A percentile compares a stretch with the other conserved stretches of the same genome.
Conservation (phyloP, 64 coral and sea anemone species). For the Montipora foliosa region DNA sequence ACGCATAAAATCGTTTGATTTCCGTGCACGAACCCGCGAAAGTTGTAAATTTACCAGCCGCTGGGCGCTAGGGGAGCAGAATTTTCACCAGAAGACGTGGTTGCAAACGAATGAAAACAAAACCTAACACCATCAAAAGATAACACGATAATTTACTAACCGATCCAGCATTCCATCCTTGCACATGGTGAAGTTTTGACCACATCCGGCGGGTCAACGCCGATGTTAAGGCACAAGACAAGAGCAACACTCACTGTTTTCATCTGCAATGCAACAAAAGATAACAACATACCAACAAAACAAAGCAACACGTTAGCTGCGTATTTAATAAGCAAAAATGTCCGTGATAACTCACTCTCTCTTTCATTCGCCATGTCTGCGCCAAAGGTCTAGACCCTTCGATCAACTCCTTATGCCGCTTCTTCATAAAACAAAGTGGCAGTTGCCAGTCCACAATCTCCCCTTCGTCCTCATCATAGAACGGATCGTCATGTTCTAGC, state of each 20-base stretch:
- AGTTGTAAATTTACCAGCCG: background rate
- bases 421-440: slow-evolving; percentile 99
- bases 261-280: slow-evolving; percentile 78
- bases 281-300: background rate
- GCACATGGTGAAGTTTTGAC: slow-evolving; percentile 97
- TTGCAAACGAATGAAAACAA: background rate
- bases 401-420: slow-evolving; percentile 90
- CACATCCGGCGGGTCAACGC: slow-evolving; percentile 96
- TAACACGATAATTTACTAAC: slow-evolving; percentile 54
- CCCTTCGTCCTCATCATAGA: slow-evolving; percentile 91
- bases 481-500: slow-evolving; percentile 70
- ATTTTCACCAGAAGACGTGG: background rate
- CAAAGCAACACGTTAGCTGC: background rate
- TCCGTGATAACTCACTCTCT: slow-evolving; percentile 72
- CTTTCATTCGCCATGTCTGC: slow-evolving; percentile 99
- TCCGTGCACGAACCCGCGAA: background rate
- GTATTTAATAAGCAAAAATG: background rate
- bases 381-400: slow-evolving; percentile 87
- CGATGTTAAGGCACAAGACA: slow-evolving; percentile 95
- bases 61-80: background rate
- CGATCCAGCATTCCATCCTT: slow-evolving; percentile 97
- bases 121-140: background rate
- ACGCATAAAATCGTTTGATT: background rate
- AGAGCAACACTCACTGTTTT: slow-evolving; percentile 98
- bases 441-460: slow-evolving; percentile 98